Evolutionary conservation across 1,140 invertebrate species (phyloP), one percentile per base, ranked within the genome.

Genomic region (Cryptotermes secundus): DNA sequence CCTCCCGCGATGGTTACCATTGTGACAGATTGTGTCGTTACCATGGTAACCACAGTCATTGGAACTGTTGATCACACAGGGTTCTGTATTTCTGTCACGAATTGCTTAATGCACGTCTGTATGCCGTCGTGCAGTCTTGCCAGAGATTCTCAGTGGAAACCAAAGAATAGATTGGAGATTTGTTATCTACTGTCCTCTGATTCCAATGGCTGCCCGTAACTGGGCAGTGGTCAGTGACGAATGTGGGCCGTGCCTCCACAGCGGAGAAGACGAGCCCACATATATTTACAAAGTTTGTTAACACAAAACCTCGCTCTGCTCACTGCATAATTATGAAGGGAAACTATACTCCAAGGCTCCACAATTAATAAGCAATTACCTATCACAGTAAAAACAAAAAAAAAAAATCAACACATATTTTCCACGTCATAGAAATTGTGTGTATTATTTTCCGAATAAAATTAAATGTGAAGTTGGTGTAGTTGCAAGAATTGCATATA

Each of bases 321-420:
- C 45, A 38, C 10, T 82, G 81, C 16, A 82, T 82, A 42, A n/a
- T 45, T 82, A 81, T 38, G 35, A 81, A 16, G 22, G 26, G 9
- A 45, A 45, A 45, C 31, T 49, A 42, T n/a, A 38, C 38, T 45
- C 81, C 35, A 82, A 82, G 16, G 42, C 31, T 45, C 38, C 36
- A 82, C 35, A 72, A 42, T 53, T 82, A 81, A 82, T 42, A 82
- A 82, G 81, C 38, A 82, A 82, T 82, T 82, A 38, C 80, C 24
- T 26, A 82, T 34, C 45, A 82, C 81, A 82, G 31, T 34, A 45
- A 45, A 82, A 45, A 49, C 49, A 82, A 31, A 31, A 82, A 45
- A 82, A 31, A 42, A 42, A n/a, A n/a, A n/a, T n/a, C 45, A 36
- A 81, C 81, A 82, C 81, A 82, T 82, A 82, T 82, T 82, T 82